A percentile compares a stretch with the other conserved stretches of the same genome.
Conservation (phyloP, 35 echinoderm and acorn worm genomes). For the Chiridota heheva region DNA sequence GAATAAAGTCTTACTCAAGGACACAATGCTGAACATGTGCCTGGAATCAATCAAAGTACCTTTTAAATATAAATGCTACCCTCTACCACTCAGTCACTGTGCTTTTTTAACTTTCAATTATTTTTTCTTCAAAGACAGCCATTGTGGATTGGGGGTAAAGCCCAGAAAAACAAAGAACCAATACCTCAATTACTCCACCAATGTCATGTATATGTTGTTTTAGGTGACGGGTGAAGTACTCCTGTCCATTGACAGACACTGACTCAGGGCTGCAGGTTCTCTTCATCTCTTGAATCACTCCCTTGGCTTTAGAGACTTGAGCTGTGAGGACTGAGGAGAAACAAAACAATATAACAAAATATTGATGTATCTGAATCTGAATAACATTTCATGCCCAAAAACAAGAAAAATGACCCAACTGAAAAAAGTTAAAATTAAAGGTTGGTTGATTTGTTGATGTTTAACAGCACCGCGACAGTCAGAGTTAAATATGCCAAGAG, state of each 20-base stretch:
- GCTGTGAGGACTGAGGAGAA: conserved; percentile 70
- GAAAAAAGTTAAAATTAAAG: too few relatives aligned
- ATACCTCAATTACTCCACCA: conserved; percentile 60
- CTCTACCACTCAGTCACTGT: too few relatives aligned
- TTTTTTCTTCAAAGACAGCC: not conserved
- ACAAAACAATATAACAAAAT: not conserved
- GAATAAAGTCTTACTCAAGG: too few relatives aligned
- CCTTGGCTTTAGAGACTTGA: conserved; percentile 66
- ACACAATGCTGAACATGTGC: too few relatives aligned
- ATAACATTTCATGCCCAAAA: too few relatives aligned
- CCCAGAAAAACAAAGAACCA: not conserved
- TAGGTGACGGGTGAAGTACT: conserved; percentile 60
- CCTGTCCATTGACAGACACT: conserved; percentile 43
- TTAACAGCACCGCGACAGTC: too few relatives aligned
- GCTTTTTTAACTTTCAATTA: not conserved
- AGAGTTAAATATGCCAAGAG: too few relatives aligned
- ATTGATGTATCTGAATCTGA: too few relatives aligned
- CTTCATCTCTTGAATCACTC: conserved; percentile 89
- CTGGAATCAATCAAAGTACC: too few relatives aligned
- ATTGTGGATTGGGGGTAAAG: not conserved
- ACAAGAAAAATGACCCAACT: too few relatives aligned
- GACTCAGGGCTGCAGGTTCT: conserved; percentile 74
- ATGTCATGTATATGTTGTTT: conserved; percentile 74
- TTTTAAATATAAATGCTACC: too few relatives aligned
- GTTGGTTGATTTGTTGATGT: too few relatives aligned